phyloP scores from a whole-genome alignment of 1,140 invertebrate genomes.

The Drosophila arizonae region DNA sequence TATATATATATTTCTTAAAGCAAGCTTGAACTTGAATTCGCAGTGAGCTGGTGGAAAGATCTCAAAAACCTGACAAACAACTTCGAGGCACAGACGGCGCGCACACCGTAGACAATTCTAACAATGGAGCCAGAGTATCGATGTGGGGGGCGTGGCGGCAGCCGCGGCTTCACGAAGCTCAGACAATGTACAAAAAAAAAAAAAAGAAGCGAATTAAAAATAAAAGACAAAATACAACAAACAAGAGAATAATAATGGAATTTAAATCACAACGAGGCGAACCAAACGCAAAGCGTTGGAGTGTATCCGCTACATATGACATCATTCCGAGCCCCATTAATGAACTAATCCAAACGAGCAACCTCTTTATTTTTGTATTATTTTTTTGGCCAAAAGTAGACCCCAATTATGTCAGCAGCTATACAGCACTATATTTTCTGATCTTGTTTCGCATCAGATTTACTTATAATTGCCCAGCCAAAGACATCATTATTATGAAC shows the following conservation, averaged over 20 bases:
- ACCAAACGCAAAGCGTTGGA: constrained; percentile 61
- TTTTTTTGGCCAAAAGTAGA: constrained; percentile 27
- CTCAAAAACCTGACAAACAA: constrained; percentile 70
- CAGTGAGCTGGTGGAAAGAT: constrained; percentile 25
- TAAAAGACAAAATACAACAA: constrained; percentile 24
- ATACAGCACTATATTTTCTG: constrained; percentile 4
- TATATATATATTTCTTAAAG: background rate
- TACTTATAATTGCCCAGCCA: constrained; percentile 25
- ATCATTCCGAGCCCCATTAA: constrained; percentile 65
- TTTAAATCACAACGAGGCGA: constrained; percentile 70
- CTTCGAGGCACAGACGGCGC: constrained; percentile 59
- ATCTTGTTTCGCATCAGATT: constrained; percentile 26
- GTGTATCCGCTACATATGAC: constrained; percentile 70
- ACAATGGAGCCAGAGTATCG: constrained; percentile 49
- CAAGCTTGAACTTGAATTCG: constrained; percentile 71
- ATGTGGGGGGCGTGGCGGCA: background rate
- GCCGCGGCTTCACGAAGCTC: constrained; percentile 19
- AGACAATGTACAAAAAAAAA: constrained; percentile 11
- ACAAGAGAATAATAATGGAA: constrained; percentile 38
- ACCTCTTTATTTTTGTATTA: constrained; percentile 20
- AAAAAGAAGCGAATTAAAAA: constrained; percentile 12
- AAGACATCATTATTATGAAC: constrained; percentile 39
- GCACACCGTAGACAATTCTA: constrained; percentile 67
- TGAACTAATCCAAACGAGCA: constrained; percentile 22
- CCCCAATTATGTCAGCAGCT: constrained; percentile 20